These are phyloP conservation scores for Ciconia maguari DNA, from an alignment of 2,113 vertebrate species.

Conservation along the genomic window DNA sequence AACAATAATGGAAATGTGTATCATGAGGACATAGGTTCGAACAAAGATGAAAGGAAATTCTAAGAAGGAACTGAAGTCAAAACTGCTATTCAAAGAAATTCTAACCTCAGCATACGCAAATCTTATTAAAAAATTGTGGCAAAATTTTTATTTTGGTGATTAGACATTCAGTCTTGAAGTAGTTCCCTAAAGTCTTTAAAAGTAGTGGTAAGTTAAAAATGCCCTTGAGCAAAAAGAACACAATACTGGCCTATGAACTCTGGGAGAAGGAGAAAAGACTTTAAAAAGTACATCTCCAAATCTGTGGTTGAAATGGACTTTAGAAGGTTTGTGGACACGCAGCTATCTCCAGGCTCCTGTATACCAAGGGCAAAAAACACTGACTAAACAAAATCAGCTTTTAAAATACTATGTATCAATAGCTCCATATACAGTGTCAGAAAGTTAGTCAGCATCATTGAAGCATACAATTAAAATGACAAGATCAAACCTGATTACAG, in stretches of 20 bases:
- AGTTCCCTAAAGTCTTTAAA: neutral
- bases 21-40: neutral
- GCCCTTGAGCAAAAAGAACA: neutral
- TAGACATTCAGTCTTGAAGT: neutral
- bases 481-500: neutral
- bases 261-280: neutral
- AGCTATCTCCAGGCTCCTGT: neutral
- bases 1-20: neutral
- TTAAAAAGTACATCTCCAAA: neutral
- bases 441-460: slow-evolving; percentile 3
- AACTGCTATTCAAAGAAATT: neutral
- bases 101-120: neutral
- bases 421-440: neutral
- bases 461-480: slow-evolving; percentile 18
- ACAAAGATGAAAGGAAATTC: neutral
- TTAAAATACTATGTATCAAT: neutral
- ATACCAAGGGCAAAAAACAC: neutral
- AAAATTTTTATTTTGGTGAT: neutral
- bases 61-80: neutral
- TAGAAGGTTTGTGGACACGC: neutral
- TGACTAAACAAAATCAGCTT: neutral
- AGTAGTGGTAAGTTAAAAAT: neutral
- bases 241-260: neutral
- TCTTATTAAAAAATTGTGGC: neutral
- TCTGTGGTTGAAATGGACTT: neutral